Conservation (phyloP, 2,888 invertebrate genomes). For the Tetragonula carbonaria region DNA sequence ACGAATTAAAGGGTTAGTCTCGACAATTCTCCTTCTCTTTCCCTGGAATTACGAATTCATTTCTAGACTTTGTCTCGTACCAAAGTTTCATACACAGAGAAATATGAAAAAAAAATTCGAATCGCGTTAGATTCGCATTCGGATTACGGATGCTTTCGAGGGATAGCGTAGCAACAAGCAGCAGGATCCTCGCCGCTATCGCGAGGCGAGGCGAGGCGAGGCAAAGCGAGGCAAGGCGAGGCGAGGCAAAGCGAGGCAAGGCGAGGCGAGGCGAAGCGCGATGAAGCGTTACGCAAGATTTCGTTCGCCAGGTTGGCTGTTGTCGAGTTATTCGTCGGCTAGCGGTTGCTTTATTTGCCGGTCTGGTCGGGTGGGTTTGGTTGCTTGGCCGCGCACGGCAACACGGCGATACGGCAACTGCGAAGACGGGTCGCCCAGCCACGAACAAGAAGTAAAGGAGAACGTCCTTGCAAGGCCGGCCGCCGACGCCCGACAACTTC, state of each 20-base stretch:
- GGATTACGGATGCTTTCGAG: neutral
- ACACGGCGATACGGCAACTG: conserved; percentile 55
- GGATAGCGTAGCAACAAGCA: neutral
- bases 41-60: no score
- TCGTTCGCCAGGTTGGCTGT: conserved; percentile 48
- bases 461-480: conserved; percentile 80
- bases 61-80: no score
- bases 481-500: conserved; percentile 74
- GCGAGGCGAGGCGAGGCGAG: neutral
- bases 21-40: no score
- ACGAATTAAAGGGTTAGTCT: no score
- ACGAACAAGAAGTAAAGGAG: conserved; percentile 73
- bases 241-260: neutral
- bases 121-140: no score
- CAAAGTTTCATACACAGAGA: no score
- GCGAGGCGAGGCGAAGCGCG: neutral
- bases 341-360: conserved; percentile 63
- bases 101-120: no score
- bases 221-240: neutral
- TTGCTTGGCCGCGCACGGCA: conserved; percentile 52
- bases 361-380: conserved; percentile 63
- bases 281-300: conserved; percentile 72
- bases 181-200: neutral
- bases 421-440: conserved; percentile 62
- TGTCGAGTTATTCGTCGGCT: conserved; percentile 51